Evolutionary conservation across 2,113 vertebrate genomes (phyloP).

Genomic region (Microcebus griseorufus): DNA sequence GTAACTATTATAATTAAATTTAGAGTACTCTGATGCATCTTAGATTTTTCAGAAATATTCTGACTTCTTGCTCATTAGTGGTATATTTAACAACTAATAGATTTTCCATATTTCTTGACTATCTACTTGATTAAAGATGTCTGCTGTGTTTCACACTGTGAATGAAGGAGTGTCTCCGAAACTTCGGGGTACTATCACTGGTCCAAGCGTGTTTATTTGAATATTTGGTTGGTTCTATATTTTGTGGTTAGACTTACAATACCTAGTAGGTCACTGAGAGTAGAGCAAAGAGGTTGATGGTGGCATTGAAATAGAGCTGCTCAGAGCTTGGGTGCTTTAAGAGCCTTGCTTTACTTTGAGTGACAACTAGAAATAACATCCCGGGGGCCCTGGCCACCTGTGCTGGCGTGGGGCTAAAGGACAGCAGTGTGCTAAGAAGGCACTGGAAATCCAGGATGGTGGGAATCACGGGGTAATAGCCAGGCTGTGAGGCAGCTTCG

Average conservation of each 20-base stretch:
- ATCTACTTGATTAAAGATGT: neutral
- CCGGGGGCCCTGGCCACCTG: neutral
- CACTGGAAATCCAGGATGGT: constrained; percentile 2
- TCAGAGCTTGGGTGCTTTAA: constrained; percentile 22
- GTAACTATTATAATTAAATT: neutral
- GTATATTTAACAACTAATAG: neutral
- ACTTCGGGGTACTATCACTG: neutral
- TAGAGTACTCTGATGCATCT: neutral
- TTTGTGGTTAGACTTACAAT: constrained; percentile 49
- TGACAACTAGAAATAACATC: constrained; percentile 71
- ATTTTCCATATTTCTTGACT: constrained; percentile 14
- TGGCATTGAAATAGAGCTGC: constrained; percentile 6
- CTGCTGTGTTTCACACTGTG: neutral
- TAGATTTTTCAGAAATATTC: constrained; percentile 41
- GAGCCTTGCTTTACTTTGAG: constrained; percentile 61
- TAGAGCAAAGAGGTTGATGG: constrained; percentile 64
- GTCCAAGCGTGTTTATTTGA: constrained; percentile 15
- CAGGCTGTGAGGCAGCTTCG: constrained; percentile 65
- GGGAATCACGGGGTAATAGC: constrained; percentile 62
- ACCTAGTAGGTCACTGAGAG: constrained; percentile 33
- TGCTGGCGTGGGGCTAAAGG: constrained; percentile 58
- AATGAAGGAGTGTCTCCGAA: neutral
- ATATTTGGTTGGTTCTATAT: constrained; percentile 19
- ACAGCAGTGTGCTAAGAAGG: constrained; percentile 16
- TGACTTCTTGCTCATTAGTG: neutral